phyloP scores from a whole-genome alignment of 2,113 vertebrate genomes.

The Amia ocellicauda region DNA sequence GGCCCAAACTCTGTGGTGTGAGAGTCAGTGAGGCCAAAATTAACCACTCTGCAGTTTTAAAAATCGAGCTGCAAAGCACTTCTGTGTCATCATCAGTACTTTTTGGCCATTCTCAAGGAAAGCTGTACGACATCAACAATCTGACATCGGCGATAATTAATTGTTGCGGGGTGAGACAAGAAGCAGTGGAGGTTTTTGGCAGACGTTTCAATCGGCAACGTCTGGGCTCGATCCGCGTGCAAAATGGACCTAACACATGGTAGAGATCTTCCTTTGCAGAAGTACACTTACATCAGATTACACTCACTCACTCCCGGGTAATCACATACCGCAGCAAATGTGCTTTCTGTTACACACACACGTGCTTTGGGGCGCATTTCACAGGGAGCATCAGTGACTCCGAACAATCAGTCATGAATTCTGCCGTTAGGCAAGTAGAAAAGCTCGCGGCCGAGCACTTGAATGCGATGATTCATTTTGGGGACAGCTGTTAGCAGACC shows the following conservation, averaged over 20 bases:
- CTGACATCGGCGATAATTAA: no score
- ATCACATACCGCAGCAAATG: no score
- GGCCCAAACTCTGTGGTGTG: no score
- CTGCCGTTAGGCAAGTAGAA: background rate
- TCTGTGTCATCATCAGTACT: background rate
- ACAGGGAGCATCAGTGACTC: background rate
- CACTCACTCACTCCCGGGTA: no score
- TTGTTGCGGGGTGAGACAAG: no score
- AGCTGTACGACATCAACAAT: background rate
- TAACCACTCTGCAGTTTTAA: no score
- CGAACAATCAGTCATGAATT: background rate
- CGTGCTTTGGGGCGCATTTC: background rate
- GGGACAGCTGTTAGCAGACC: background rate
- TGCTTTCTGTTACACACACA: background rate
- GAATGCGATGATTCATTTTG: background rate
- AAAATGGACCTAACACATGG: no score
- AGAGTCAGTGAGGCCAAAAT: no score
- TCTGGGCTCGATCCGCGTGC: no score
- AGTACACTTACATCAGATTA: background rate
- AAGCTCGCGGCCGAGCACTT: background rate
- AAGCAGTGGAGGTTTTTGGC: no score
- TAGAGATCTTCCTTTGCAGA: background rate
- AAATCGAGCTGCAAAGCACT: no score
- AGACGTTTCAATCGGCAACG: no score
- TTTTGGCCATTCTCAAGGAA: background rate